Evolutionary conservation across 2,888 invertebrate genomes (phyloP).

Genomic region (Trichopoda pennipes): DNA sequence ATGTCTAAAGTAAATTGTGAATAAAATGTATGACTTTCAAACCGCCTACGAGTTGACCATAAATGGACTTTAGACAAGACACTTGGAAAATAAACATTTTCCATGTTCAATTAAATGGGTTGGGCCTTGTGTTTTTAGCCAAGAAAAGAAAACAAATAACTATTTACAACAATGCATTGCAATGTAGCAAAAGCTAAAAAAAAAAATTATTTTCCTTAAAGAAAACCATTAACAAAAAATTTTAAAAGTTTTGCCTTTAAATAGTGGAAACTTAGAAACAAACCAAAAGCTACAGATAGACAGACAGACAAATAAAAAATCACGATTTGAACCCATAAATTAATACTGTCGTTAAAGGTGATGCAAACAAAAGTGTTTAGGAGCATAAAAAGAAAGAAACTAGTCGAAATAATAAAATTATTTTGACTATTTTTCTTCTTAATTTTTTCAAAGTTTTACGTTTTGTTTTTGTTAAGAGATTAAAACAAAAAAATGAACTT

Average conservation of each 20-base stretch:
- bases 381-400: constrained; percentile 23
- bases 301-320: constrained; percentile 31
- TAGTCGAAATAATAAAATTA: constrained; percentile 9
- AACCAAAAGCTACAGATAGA: constrained; percentile 6
- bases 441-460: constrained; percentile 20
- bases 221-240: constrained; percentile 5
- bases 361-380: constrained; percentile 67
- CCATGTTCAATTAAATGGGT: constrained; percentile 65
- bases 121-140: constrained; percentile 57
- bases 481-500: constrained; percentile 47
- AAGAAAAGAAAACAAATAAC: constrained; percentile 3
- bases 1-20: constrained; percentile 32
- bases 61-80: constrained; percentile 61
- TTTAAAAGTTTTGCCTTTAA: constrained; percentile 34
- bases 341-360: constrained; percentile 72
- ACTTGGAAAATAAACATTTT: constrained; percentile 59
- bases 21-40: constrained; percentile 36
- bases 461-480: background rate
- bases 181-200: no score
- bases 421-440: constrained; percentile 29
- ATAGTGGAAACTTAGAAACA: constrained; percentile 40
- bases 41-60: constrained; percentile 47
- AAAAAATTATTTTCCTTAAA: constrained; percentile 30
- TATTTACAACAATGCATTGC: no score
- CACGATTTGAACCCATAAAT: constrained; percentile 73